Percentiles rank a stretch among this genome's conserved stretches.
Conservation (phyloP, 2,797 vertebrate species). For the Coluber constrictor region DNA sequence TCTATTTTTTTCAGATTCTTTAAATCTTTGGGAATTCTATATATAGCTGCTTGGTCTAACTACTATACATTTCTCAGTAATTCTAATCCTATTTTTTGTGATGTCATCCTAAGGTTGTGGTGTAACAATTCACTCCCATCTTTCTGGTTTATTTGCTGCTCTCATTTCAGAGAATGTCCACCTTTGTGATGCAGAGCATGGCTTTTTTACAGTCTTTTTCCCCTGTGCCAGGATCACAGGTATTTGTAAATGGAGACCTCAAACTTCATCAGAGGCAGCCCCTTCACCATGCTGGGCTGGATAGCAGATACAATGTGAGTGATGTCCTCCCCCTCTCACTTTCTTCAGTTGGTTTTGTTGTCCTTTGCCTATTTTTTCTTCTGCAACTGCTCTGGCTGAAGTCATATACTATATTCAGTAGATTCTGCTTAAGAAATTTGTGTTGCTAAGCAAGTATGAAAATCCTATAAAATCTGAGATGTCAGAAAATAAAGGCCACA, state of each 20-base stretch:
- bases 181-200: conserved; percentile 91
- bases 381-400: not conserved
- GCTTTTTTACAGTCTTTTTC: conserved; percentile 85
- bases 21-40: not conserved
- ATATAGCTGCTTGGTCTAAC: not conserved
- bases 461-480: not conserved
- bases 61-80: too few species aligned
- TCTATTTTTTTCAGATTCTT: not conserved
- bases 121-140: rapidly evolving
- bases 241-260: conserved; percentile 87
- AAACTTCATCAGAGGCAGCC: conserved; percentile 84
- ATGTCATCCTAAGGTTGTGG: not conserved
- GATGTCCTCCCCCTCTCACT: rapidly evolving
- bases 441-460: not conserved
- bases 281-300: conserved; percentile 79
- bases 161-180: conserved; percentile 85
- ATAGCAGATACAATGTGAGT: conserved; percentile 87
- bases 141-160: not conserved
- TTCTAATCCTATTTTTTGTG: not conserved
- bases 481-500: not conserved
- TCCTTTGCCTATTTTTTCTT: not conserved
- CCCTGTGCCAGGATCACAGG: conserved; percentile 80
- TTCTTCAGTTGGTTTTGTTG: not conserved
- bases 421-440: not conserved
- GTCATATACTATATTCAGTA: not conserved